Base-by-base conservation (phyloP, 2,888 invertebrate species). In the Drosophila subquinaria region DNA sequence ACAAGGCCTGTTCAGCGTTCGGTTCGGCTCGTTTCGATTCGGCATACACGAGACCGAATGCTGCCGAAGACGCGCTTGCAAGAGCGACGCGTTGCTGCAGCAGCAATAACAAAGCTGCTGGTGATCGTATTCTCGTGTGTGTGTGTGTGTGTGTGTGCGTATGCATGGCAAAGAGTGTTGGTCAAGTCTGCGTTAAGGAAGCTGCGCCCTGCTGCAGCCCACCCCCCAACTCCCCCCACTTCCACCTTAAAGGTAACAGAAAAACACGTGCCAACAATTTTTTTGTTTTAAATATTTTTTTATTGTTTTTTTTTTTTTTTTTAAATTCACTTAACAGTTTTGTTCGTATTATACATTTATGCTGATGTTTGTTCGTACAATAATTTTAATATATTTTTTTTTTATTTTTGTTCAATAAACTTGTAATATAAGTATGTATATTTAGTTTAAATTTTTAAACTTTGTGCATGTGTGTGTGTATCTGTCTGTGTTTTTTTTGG, bases 251-350 rank as follows among this genome's bases (percentile, higher is more conserved):
- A 0, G 9, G 17, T 57, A 53, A 62, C 72, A 48, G 38, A 79
- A 82, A 79, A 82, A 79, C 76, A 82, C 66, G 61, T 79, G 79
- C 40, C 69, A 68, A 56, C 20, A 4, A 8, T 51, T 40, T 3
- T 62, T 72, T 66, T 15, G 13, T 74, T 74, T 74, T 65, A 33
- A 30, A 35, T 61, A 30, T 60, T 71, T 69, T 76, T 52, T 48
- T 57, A 15, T 30, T 15, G 4, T 57, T 65, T 78, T 65, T 62
- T 61, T 76, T 61, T 76, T n/a, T 6, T 27, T 30, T 30, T 30
- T 30, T 30, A 8, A 30, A 47, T 60, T 63, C 74, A 82, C 82
- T 84, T 82, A 78, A 89, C 89, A 79, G 71, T 60, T 82, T 77
- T 66, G 70, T 69, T 85, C 71, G 61, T 86, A 77, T 77, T 69